Conservation (phyloP, 2,888 invertebrate species). For the Netelia inedita region DNA sequence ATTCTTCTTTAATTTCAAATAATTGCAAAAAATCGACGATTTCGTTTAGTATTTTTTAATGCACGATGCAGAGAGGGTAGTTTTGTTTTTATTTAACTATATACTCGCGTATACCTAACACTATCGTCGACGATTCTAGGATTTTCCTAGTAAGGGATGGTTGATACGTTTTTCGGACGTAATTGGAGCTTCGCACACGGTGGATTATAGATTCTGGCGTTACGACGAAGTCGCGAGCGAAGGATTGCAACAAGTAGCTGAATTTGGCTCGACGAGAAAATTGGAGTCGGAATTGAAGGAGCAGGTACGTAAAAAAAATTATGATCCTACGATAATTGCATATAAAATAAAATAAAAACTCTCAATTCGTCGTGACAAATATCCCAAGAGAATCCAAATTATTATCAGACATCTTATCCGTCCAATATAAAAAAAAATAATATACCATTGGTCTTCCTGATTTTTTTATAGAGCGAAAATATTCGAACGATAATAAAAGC, state of each 20-base stretch:
- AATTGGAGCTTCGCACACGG: slow-evolving; percentile 96
- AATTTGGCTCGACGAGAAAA: slow-evolving; percentile 95
- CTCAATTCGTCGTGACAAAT: neutral
- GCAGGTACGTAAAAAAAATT: slow-evolving; percentile 86
- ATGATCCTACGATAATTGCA: neutral
- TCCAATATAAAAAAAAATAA: no score
- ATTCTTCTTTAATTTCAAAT: no score
- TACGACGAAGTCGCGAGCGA: slow-evolving; percentile 94
- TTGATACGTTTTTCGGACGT: slow-evolving; percentile 98
- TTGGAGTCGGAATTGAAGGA: slow-evolving; percentile 96
- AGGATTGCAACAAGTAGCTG: slow-evolving; percentile 95
- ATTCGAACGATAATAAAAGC: slow-evolving; percentile 95
- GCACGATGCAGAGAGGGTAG: no score
- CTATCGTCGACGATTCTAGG: slow-evolving; percentile 80
- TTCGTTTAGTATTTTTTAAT: no score
- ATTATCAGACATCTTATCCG: no score
- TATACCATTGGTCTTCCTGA: neutral
- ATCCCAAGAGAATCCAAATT: no score
- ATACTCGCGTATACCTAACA: neutral
- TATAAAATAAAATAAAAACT: neutral
- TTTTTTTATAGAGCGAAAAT: slow-evolving; percentile 85
- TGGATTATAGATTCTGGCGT: slow-evolving; percentile 96
- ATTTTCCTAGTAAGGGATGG: slow-evolving; percentile 96
- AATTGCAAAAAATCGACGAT: no score
- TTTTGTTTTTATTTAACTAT: no score